Evolutionary conservation across 2,113 vertebrate genomes (phyloP), one percentile per base, ranked within the genome.

Genomic region (Perca fluviatilis): DNA sequence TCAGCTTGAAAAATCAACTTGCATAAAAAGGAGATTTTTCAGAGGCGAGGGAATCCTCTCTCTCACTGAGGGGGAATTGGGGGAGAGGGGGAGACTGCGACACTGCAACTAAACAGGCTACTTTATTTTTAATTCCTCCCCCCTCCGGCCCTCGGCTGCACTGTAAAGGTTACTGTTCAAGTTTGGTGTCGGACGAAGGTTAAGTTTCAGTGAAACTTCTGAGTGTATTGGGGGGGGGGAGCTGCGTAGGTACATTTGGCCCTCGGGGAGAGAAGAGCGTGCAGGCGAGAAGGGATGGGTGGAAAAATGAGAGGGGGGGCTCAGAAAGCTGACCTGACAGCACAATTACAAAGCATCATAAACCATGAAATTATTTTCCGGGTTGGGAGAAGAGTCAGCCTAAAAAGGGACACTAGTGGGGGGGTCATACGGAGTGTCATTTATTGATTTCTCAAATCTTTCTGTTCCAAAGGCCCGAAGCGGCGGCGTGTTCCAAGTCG

Each of bases 291-390:
- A 54, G 40, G 70, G 79, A 79, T 64, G 76, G 87, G 74, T 30
- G 67, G 58, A 77, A 58, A 80, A 50, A 46, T 16, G 30, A 54
- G 43, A 60, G 67, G 30, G 30, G 30, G 30, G 47, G 21, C 54
- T 85, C 8, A 54, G 57, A 85, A 75, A 82, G 74, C 46, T 87
- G 88, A 90, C 89, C 85, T 87, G 84, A 90, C 86, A 84, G 82
- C 58, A 74, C 75, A 83, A 87, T 88, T 86, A 82, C 83, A 82
- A 1, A 74, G 75, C 80, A 69, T 81, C 79, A 79, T 36, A 88
- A 87, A 91, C 15, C 83, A 82, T 90, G 80, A 90, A 88, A 85
- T 84, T 53, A 71, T 85, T 84, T 85, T 19, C 61, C 12, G 16
- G 75, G 74, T 73, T 68, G 47, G 71, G 71, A 70, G 65, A 62